Base-by-base conservation (phyloP, 2,888 invertebrate species). In the Sarcophaga subvicina region DNA sequence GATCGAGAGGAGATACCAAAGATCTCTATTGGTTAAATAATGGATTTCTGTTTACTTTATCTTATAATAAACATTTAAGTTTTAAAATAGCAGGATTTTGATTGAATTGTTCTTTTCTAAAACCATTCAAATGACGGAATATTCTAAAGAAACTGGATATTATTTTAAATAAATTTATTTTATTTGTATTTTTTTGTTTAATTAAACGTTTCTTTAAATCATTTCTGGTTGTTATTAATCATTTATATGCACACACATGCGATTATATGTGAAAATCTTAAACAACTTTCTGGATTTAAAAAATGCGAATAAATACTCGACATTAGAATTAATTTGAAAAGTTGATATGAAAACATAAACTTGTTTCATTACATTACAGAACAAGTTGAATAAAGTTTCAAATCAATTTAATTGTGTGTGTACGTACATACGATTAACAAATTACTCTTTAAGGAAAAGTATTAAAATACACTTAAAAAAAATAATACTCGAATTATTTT, bases 151-250 rank as follows among this genome's bases (percentile, higher is more conserved):
- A 37, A 37, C 37, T 37, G 37, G 37, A 37, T 37, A 37, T 8
- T 6, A 37, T 37, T 37, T 37, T 37, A 8, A 8, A 37, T 0
- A 10, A 37, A 37, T 37, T 37, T 8, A 8, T 37, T 37, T 37
- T 8, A 37, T 14, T 49, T 14, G 0, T 49, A 49, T 14, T 1
- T 54, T 54, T 49, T 49, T 49, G 17, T 54, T 54, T 54, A 54
- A 54, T 54, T 14, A 54, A 54, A 14, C 2, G 54, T 54, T 14
- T 17, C 17, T 22, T 63, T 73, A 66, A 81, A 67, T 69, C 49
- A 75, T 75, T 82, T 82, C 81, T 82, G 81, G 76, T 82, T 64
- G 8, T 54, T 17, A 54, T 81, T 54, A 54, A 54, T 54, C 54
- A 54, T 54, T 54, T 54, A 14, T 14, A 0, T 10, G 37, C 67